These are phyloP conservation scores for Podotricha telesiphe DNA, from an alignment of 2,888 invertebrate genomes.

Conservation along the genomic window DNA sequence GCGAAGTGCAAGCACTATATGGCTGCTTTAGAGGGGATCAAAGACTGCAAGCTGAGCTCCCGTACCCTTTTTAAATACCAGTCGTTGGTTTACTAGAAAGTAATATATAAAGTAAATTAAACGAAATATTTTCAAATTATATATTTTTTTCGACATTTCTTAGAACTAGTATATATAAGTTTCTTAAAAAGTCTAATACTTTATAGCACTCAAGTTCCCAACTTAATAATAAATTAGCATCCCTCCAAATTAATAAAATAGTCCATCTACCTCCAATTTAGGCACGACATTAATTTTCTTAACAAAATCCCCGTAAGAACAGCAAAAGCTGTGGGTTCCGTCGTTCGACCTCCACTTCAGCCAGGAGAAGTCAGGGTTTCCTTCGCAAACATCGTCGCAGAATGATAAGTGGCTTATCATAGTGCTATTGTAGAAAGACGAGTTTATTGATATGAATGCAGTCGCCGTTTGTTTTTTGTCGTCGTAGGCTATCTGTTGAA, in stretches of 20 bases:
- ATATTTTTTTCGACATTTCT: no score
- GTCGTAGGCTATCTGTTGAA: conserved; percentile 66
- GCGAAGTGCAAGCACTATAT: no score
- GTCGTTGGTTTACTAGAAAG: no score
- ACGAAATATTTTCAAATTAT: no score
- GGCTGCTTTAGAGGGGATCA: no score
- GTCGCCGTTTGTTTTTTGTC: conserved; percentile 54
- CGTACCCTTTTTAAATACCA: no score
- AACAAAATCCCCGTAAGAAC: conserved; percentile 61
- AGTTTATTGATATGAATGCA: conserved; percentile 69
- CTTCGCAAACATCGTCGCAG: conserved; percentile 64
- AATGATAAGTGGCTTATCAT: conserved; percentile 54
- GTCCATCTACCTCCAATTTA: conserved; percentile 22
- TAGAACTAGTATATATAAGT: no score
- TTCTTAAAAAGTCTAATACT: no score
- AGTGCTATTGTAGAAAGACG: conserved; percentile 61
- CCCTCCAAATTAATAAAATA: conserved; percentile 33
- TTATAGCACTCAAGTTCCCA: no score
- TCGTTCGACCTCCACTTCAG: conserved; percentile 67
- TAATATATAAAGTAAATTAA: no score
- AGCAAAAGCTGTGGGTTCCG: conserved; percentile 72
- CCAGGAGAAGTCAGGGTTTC: conserved; percentile 59
- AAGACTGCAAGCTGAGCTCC: no score
- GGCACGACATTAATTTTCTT: conserved; percentile 45
- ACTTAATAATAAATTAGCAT: no score